phyloP scores from a whole-genome alignment of 2,888 invertebrate species.

The Horisme vitalbata region DNA sequence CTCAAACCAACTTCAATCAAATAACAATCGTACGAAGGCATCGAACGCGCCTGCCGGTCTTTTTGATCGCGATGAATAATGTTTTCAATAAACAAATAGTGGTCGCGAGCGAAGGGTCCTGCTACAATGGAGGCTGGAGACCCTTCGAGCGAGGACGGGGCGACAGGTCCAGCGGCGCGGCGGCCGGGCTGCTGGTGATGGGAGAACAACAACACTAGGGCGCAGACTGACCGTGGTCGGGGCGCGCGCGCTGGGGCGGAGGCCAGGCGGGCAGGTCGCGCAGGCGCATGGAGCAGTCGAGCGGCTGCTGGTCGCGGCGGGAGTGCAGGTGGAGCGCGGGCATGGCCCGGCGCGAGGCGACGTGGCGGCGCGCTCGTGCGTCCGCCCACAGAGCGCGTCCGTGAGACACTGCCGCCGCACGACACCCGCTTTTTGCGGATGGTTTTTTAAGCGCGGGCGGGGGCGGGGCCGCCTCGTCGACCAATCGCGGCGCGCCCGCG shows the following conservation, averaged over 20 bases:
- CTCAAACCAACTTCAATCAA: conserved; percentile 32
- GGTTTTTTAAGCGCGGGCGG: conserved; percentile 64
- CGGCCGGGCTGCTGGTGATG: conserved; percentile 30
- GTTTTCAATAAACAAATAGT: conserved; percentile 24
- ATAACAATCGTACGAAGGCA: conserved; percentile 36
- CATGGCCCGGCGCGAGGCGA: conserved; percentile 81
- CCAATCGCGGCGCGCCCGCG: conserved; percentile 55
- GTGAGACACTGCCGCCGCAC: conserved; percentile 76
- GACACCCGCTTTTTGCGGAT: conserved; percentile 63
- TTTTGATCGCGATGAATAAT: conserved; percentile 21
- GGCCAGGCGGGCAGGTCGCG: conserved; percentile 73
- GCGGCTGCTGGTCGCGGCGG: conserved; percentile 83
- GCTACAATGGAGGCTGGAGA: conserved; percentile 39
- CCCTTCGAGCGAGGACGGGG: too few relatives aligned
- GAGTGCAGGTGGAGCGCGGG: conserved; percentile 83
- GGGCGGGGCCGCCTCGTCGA: conserved; percentile 68
- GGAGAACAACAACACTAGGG: too few relatives aligned
- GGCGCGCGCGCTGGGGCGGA: conserved; percentile 68
- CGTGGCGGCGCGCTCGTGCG: conserved; percentile 70
- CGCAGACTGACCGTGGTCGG: conserved; percentile 70
- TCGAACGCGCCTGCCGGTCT: conserved; percentile 38
- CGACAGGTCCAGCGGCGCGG: conserved; percentile 22
- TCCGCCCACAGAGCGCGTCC: conserved; percentile 73
- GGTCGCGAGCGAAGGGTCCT: conserved; percentile 1
- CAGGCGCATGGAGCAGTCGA: conserved; percentile 88